These are phyloP conservation scores for Epirrhoe alternata DNA, from an alignment of 2,888 invertebrate genomes.

Conservation along the genomic window DNA sequence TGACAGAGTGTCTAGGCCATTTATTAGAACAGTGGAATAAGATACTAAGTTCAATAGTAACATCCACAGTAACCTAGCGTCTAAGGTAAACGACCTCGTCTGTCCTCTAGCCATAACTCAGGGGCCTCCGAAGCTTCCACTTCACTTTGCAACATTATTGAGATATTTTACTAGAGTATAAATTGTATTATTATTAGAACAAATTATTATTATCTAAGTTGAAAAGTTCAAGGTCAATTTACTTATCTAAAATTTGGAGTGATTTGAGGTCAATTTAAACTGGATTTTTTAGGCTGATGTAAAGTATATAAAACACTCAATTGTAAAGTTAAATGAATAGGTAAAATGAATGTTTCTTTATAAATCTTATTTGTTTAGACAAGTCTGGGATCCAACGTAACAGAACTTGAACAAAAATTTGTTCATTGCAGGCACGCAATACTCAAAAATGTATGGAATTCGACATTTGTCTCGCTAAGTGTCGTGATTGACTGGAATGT, in stretches of 20 bases:
- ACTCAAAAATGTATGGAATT: too few species aligned
- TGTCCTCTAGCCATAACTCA: slow-evolving; percentile 75
- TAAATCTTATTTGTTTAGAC: too few species aligned
- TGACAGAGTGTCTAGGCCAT: too few species aligned
- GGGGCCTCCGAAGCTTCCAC: slow-evolving; percentile 59
- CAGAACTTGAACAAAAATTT: too few species aligned
- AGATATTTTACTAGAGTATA: slow-evolving; percentile 45
- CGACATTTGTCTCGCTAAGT: too few species aligned
- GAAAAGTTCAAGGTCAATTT: not conserved
- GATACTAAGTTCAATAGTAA: not conserved
- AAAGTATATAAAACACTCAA: too few species aligned
- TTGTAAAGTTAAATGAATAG: too few species aligned
- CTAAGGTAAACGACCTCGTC: slow-evolving; percentile 71
- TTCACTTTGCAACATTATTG: slow-evolving; percentile 60
- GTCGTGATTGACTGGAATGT: too few species aligned
- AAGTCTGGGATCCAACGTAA: too few species aligned
- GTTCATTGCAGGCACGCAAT: too few species aligned
- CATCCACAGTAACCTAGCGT: slow-evolving; percentile 56
- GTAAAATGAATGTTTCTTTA: too few species aligned
- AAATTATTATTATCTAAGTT: slow-evolving; percentile 15
- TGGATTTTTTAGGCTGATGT: not conserved
- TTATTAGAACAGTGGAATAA: not conserved
- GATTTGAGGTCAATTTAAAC: not conserved
- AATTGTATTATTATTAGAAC: slow-evolving; percentile 21
- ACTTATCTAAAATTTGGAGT: not conserved